A percentile compares a stretch with the other conserved stretches of the same genome.
phyloP scores from a whole-genome alignment of 1,140 invertebrate genomes.

The Bombus confusus region DNA sequence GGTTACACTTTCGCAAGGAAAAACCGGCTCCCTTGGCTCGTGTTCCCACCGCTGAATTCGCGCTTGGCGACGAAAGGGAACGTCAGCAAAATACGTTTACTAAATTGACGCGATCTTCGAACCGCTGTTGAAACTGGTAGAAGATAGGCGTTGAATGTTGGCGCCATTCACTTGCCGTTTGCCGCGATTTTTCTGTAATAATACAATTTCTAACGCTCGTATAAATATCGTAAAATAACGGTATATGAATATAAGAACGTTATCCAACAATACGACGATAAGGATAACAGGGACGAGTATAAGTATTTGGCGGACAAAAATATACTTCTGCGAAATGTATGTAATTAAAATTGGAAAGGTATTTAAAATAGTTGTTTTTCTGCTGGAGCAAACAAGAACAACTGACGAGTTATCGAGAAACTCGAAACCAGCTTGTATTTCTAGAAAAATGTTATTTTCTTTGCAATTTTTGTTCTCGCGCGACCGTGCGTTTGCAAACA shows the following conservation, averaged over 20 bases:
- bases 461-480: not conserved
- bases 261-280: too few species aligned
- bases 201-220: not conserved
- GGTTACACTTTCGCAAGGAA: slow-evolving; percentile 23
- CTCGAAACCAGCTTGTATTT: not conserved
- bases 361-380: too few species aligned
- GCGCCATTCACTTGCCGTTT: not conserved
- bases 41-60: slow-evolving; percentile 52
- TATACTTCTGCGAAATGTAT: too few species aligned
- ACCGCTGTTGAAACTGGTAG: not conserved
- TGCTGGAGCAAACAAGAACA: too few species aligned
- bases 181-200: not conserved
- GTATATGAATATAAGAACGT: not conserved
- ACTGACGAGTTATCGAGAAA: not conserved
- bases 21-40: slow-evolving; percentile 20
- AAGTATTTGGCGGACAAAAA: not conserved
- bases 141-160: not conserved
- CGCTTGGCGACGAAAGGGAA: slow-evolving; percentile 23
- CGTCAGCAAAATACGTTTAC: slow-evolving; percentile 24
- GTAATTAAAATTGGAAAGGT: too few species aligned
- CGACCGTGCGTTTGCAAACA: not conserved
- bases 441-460: not conserved
- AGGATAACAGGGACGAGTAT: not conserved
- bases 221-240: not conserved
- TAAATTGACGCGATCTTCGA: slow-evolving; percentile 38